A percentile compares a stretch with the other conserved stretches of the same genome.
These are phyloP conservation scores for Allobates femoralis DNA, from an alignment of 2,797 vertebrate genomes.

Conservation along the genomic window DNA sequence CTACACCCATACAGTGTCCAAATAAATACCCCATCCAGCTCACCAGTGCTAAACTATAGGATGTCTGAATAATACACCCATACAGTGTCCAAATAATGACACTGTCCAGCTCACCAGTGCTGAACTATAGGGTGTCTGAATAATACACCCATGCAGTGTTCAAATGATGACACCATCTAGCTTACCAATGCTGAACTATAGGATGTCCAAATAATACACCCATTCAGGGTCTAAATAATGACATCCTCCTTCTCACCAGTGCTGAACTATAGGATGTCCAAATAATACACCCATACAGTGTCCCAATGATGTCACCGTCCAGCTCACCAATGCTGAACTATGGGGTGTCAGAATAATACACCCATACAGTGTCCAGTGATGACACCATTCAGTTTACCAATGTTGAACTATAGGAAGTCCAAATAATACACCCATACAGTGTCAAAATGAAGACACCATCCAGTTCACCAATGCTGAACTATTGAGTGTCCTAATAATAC, in stretches of 20 bases:
- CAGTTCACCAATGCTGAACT: background rate
- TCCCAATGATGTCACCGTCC: background rate
- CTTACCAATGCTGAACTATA: background rate
- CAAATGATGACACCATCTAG: background rate
- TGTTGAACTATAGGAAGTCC: background rate
- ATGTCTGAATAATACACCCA: background rate
- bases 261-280: background rate
- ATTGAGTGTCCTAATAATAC: background rate
- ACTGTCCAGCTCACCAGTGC: too few species aligned
- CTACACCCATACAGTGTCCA: background rate
- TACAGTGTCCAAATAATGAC: background rate
- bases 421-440: background rate
- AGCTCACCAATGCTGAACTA: background rate
- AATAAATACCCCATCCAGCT: background rate
- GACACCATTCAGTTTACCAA: background rate
- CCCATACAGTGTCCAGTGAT: background rate
- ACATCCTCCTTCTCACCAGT: background rate
- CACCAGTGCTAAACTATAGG: background rate
- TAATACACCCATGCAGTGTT: background rate
- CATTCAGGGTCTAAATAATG: background rate
- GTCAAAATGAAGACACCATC: background rate
- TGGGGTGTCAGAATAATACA: background rate
- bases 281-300: background rate
- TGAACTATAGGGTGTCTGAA: too few species aligned
- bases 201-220: background rate